These are phyloP conservation scores for Drosophila takahashii DNA, from an alignment of 1,140 invertebrate species.

Conservation along the genomic window DNA sequence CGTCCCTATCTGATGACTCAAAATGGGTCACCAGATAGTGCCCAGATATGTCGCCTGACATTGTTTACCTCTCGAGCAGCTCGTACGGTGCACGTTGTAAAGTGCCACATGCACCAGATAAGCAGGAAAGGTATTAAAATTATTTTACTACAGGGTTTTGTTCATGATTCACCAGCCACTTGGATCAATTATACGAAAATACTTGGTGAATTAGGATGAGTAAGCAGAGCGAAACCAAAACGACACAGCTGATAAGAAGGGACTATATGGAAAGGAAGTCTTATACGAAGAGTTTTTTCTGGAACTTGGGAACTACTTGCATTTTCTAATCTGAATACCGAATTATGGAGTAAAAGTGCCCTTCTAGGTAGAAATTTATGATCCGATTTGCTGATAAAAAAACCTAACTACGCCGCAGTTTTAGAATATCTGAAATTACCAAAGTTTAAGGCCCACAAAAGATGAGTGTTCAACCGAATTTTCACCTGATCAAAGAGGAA, in stretches of 20 bases:
- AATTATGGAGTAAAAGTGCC: background rate
- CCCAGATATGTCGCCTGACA: conserved; percentile 12
- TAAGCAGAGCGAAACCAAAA: conserved; percentile 6
- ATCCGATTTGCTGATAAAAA: background rate
- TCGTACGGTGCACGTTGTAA: conserved; percentile 22
- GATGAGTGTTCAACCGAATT: background rate
- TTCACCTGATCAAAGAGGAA: background rate
- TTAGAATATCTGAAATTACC: background rate
- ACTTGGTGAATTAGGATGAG: conserved; percentile 8
- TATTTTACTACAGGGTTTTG: conserved; percentile 22
- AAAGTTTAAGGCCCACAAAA: background rate
- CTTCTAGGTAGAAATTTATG: background rate
- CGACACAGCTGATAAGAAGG: conserved; percentile 1
- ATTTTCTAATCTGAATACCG: background rate
- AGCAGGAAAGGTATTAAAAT: conserved; percentile 22
- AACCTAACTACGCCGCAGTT: background rate
- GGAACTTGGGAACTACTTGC: background rate
- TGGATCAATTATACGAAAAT: conserved; percentile 24
- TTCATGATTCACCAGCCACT: conserved; percentile 20
- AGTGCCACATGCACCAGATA: conserved; percentile 17
- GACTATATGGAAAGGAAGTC: background rate
- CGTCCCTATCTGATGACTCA: conserved; percentile 42
- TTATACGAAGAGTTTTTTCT: background rate
- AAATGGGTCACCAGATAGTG: conserved; percentile 45
- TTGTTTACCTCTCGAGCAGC: conserved; percentile 16